Evolutionary conservation across 2,888 invertebrate genomes (phyloP).

Genomic region (Odontocolon sp.): DNA sequence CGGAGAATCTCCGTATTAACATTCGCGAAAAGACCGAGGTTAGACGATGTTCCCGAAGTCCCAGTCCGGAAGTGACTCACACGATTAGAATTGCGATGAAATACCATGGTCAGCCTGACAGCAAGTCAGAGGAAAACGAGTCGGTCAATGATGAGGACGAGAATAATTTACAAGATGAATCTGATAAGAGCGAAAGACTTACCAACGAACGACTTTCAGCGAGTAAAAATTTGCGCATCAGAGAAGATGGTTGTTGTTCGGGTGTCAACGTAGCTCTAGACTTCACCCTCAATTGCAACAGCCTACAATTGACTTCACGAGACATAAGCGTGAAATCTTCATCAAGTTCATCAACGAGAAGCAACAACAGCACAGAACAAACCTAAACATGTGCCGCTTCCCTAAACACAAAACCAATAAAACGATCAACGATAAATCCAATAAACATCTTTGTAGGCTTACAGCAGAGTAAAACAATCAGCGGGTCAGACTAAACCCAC

Average conservation of each 20-base stretch:
- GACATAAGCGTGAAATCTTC: constrained; percentile 67
- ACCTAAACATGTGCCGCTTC: too few species aligned
- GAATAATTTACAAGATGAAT: constrained; percentile 20
- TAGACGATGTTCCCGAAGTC: constrained; percentile 63
- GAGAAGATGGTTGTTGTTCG: constrained; percentile 64
- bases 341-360: constrained; percentile 47
- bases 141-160: constrained; percentile 49
- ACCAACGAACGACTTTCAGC: constrained; percentile 22
- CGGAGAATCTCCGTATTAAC: constrained; percentile 71
- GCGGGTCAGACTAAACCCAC: constrained; percentile 69
- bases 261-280: constrained; percentile 74
- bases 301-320: constrained; percentile 74
- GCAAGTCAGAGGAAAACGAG: constrained; percentile 41
- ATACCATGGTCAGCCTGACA: constrained; percentile 68
- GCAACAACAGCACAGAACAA: too few species aligned
- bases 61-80: constrained; percentile 77
- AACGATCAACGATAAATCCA: too few species aligned
- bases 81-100: constrained; percentile 77
- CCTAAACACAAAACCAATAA: too few species aligned
- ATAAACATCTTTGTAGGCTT: too few species aligned
- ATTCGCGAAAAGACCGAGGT: constrained; percentile 70
- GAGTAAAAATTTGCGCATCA: constrained; percentile 38
- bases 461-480: too few species aligned
- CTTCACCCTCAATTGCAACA: constrained; percentile 75
- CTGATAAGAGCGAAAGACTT: constrained; percentile 30